These are phyloP conservation scores for Epistrophe eligans DNA, from an alignment of 2,888 invertebrate genomes.

Conservation along the genomic window DNA sequence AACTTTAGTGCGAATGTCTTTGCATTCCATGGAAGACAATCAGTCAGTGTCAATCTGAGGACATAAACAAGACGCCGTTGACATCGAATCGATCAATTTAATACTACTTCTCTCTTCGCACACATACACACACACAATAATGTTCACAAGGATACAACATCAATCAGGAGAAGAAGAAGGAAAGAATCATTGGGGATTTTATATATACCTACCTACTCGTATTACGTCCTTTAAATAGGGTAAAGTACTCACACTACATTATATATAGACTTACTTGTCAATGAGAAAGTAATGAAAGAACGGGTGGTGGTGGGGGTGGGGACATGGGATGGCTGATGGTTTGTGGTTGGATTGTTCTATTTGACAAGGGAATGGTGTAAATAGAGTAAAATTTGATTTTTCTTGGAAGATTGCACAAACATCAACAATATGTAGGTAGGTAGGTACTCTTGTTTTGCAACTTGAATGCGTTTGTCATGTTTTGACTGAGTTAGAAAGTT, in stretches of 20 bases:
- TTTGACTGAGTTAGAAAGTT: constrained; percentile 1
- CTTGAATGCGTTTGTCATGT: constrained; percentile 17
- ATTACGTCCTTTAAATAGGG: constrained; percentile 37
- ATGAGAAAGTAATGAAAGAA: constrained; percentile 43
- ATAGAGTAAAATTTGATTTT: constrained; percentile 20
- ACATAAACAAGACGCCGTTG: constrained; percentile 64
- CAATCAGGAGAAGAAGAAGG: constrained; percentile 32
- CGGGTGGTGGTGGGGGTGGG: not conserved
- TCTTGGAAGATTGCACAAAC: constrained; percentile 9
- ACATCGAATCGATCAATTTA: constrained; percentile 67
- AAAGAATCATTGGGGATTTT: constrained; percentile 29
- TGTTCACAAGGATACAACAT: constrained; percentile 21
- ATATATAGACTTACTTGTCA: constrained; percentile 47
- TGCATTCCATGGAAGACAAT: constrained; percentile 23
- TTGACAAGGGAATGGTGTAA: constrained; percentile 24
- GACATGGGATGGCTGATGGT: not conserved
- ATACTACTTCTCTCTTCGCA: not conserved
- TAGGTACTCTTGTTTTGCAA: constrained; percentile 8
- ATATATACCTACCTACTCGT: constrained; percentile 5
- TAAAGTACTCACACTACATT: constrained; percentile 7
- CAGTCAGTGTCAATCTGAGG: constrained; percentile 64
- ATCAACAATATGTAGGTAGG: no score
- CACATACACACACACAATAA: not conserved
- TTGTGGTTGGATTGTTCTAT: not conserved
- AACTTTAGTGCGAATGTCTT: constrained; percentile 4